Conservation (phyloP, 2,797 vertebrate species). For the Artibeus jamaicensis region DNA sequence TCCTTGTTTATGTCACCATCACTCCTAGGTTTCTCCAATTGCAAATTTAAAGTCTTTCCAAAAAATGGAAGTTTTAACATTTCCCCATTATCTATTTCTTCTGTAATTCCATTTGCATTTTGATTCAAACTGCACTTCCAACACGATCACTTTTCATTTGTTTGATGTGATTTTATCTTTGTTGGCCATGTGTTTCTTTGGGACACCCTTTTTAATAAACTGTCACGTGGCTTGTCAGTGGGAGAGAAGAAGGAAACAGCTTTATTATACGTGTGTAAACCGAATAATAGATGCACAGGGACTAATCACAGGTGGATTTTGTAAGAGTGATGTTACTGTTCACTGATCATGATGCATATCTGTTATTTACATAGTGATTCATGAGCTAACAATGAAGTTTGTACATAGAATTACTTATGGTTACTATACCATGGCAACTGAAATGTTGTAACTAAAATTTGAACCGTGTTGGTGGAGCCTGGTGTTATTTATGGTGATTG, state of each 20-base stretch:
- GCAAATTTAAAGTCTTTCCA: background rate
- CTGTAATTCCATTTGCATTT: background rate
- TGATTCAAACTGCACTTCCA: background rate
- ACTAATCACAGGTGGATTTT: background rate
- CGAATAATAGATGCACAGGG: background rate
- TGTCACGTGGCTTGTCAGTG: background rate
- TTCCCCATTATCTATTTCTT: background rate
- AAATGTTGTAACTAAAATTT: background rate
- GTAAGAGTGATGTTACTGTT: background rate
- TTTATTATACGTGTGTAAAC: background rate
- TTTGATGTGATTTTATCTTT: background rate
- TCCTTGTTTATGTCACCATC: background rate
- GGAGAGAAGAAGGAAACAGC: too few species aligned
- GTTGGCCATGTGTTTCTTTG: background rate
- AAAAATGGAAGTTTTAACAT: background rate
- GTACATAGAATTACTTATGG: background rate
- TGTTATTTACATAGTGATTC: background rate
- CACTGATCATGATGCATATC: background rate
- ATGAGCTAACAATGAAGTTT: background rate
- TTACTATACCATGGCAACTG: background rate
- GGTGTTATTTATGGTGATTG: background rate
- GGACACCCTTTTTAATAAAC: background rate
- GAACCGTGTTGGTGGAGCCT: background rate
- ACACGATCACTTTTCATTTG: background rate
- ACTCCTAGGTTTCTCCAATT: background rate